Base-by-base conservation (phyloP, 2,888 invertebrate genomes). In the Dendrolimus pini region DNA sequence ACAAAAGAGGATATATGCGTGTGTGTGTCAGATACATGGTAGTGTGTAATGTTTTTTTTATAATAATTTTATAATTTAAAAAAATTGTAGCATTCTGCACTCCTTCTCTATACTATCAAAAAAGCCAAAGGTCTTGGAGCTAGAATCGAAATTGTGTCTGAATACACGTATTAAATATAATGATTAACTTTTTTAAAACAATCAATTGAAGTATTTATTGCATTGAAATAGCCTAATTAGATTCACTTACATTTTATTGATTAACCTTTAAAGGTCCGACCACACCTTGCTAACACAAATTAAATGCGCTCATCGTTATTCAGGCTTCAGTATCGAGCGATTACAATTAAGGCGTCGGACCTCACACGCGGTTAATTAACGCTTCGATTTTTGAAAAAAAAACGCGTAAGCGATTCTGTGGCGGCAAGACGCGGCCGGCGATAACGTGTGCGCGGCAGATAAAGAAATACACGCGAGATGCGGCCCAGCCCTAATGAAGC, bases 341-440 rank as follows among this genome's bases (percentile, higher is more conserved):
- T 83, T 80, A 83, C 77, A 82, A 77, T 76, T 74, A 79, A 82
- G 77, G 84, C 82, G 84, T 78, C 63, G 77, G 83, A 84, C 84
- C 84, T 82, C 84, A 84, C 84, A 79, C 84, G 72, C 64, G 71
- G 69, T 82, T 80, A 82, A 83, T 83, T 82, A 82, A 82, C 73
- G 74, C 72, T 62, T 47, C 47, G 47, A 47, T 47, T 9, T 47
- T 47, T 6, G 12, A 47, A 61, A 61, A 65, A 65, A 61, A 61
- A 65, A 65, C 9, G 47, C 47, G 8, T 47, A 47, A 47, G 47
- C 47, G 47, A 47, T 47, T 47, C 9, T 9, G 9, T 9, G 47
- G 9, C 9, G 12, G 47, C 12, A 10, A 66, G 65, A 63, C 64
- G 62, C 66, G 47, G 47, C 47, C 68, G 72, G 64, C 47, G 47